A percentile compares a stretch with the other conserved stretches of the same genome.
These are phyloP conservation scores for Mallateleia sp. DNA, from an alignment of 2,888 invertebrate species.

Conservation along the genomic window DNA sequence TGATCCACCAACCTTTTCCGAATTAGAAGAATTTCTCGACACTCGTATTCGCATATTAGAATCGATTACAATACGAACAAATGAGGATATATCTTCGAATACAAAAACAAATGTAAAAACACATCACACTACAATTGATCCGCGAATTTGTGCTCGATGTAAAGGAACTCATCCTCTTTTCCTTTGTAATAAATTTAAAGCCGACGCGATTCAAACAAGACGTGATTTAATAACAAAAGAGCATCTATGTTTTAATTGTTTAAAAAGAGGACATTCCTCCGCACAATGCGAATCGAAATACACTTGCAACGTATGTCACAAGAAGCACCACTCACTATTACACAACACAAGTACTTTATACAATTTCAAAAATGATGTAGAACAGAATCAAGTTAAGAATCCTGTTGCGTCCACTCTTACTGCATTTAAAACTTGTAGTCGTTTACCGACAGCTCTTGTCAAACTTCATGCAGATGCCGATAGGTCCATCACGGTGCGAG, in stretches of 20 bases:
- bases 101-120: background rate
- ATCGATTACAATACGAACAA: no score
- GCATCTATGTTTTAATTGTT: no score
- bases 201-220: background rate
- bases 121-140: background rate
- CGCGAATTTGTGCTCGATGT: conserved; percentile 4
- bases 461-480: background rate
- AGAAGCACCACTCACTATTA: conserved; percentile 20
- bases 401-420: no score
- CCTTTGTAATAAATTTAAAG: conserved; percentile 23
- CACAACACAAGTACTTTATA: no score
- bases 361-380: no score
- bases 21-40: conserved; percentile 34
- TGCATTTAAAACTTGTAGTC: background rate
- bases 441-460: background rate
- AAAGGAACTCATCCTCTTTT: conserved; percentile 28
- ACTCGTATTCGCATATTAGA: conserved; percentile 23
- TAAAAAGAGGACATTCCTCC: conserved; percentile 10
- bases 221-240: background rate
- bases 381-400: no score
- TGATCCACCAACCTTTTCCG: conserved; percentile 5
- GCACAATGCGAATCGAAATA: background rate
- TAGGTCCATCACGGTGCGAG: background rate
- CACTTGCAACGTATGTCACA: no score
- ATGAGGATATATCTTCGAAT: no score